Conservation (phyloP, 2,113 vertebrate genomes). For the Dicrurus megarhynchus region DNA sequence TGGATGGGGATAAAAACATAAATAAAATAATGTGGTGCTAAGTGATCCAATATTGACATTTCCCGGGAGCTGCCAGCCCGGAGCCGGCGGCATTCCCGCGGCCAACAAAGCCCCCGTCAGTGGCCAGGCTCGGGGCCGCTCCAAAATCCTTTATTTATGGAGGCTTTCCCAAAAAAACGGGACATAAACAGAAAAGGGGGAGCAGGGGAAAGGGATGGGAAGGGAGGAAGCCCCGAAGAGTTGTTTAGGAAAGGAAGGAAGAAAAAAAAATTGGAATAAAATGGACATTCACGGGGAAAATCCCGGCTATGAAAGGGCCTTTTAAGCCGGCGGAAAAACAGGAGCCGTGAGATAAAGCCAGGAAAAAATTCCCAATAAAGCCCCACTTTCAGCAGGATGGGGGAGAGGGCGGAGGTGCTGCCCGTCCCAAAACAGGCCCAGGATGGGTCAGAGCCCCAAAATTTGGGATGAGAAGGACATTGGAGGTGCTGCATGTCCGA, state of each 20-base stretch:
- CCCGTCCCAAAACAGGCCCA: fast-evolving
- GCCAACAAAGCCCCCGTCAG: slow-evolving; percentile 34
- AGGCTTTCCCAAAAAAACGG: neutral
- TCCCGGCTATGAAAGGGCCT: slow-evolving; percentile 39
- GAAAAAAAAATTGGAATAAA: neutral
- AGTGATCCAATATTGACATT: neutral
- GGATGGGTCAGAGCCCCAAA: neutral
- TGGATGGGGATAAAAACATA: neutral
- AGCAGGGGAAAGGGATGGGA: neutral
- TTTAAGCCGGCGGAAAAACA: slow-evolving; percentile 10
- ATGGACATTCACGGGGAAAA: slow-evolving; percentile 47
- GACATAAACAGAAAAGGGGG: neutral
- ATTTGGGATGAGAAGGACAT: neutral
- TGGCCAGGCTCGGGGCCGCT: neutral
- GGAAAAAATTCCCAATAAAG: neutral
- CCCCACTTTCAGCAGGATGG: neutral
- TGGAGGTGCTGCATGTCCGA: neutral
- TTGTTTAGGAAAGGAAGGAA: slow-evolving; percentile 16
- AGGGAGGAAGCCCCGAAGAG: slow-evolving; percentile 20
- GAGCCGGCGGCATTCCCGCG: neutral
- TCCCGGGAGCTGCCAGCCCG: neutral
- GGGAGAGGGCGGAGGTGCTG: neutral
- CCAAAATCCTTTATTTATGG: neutral
- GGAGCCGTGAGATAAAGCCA: slow-evolving; percentile 45
- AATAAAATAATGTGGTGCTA: neutral